phyloP scores from a whole-genome alignment of 2,797 vertebrate genomes.

The Philypnodon macrostomus region DNA sequence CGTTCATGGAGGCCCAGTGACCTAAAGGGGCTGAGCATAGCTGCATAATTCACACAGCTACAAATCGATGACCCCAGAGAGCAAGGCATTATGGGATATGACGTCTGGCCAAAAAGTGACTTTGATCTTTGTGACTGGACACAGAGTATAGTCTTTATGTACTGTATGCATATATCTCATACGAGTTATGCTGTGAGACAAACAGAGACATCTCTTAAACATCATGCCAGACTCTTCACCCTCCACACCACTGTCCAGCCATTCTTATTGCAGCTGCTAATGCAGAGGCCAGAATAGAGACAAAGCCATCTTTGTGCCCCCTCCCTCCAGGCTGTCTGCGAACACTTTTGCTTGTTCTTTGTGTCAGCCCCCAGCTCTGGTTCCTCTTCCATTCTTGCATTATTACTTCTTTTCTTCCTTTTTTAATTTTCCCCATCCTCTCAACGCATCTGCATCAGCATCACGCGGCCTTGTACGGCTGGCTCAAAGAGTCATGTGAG shows the following conservation, averaged over 20 bases:
- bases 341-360: conserved; percentile 71
- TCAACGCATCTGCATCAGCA: conserved; percentile 74
- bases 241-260: conserved; percentile 51
- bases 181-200: no score
- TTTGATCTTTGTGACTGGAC: conserved; percentile 45
- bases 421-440: conserved; percentile 41
- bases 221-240: conserved; percentile 50
- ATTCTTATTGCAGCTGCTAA: conserved; percentile 42
- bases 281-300: conserved; percentile 72
- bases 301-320: conserved; percentile 79
- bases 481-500: conserved; percentile 67
- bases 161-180: conserved; percentile 22
- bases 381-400: conserved; percentile 65
- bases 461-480: conserved; percentile 69
- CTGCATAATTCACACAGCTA: conserved; percentile 44
- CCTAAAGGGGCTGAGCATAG: conserved; percentile 47
- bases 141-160: conserved; percentile 54
- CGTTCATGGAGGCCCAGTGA: conserved; percentile 55
- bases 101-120: conserved; percentile 44
- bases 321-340: conserved; percentile 60
- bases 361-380: conserved; percentile 57
- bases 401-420: conserved; percentile 67
- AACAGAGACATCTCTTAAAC: conserved; percentile 74
- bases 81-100: conserved; percentile 56
- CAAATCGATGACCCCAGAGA: conserved; percentile 47